Evolutionary conservation across 1,140 invertebrate genomes (phyloP).

Genomic region (Catajapyx aquilonaris): DNA sequence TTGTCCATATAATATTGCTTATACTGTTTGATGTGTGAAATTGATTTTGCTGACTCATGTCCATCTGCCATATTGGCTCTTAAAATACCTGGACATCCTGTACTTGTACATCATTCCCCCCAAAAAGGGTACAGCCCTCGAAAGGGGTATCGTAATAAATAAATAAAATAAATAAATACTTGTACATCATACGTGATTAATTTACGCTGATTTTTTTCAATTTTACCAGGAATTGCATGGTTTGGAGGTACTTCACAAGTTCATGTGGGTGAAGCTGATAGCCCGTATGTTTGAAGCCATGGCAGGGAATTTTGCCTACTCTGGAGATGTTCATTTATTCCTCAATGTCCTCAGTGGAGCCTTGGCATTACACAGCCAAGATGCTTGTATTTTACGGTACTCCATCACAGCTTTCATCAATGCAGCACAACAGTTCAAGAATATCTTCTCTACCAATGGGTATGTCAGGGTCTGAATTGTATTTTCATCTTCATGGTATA

Average conservation of each 20-base stretch:
- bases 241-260: constrained; percentile 91
- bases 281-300: constrained; percentile 96
- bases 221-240: constrained; percentile 57
- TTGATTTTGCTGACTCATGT: too few species aligned
- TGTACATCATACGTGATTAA: too few species aligned
- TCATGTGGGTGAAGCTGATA: constrained; percentile 93
- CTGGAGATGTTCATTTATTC: constrained; percentile 91
- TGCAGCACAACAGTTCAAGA: constrained; percentile 94
- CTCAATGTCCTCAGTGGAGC: constrained; percentile 95
- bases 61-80: too few species aligned
- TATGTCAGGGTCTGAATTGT: too few species aligned
- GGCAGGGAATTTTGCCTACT: constrained; percentile 94
- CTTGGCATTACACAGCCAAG: constrained; percentile 89
- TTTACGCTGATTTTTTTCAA: background rate
- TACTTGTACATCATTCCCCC: too few species aligned
- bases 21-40: too few species aligned
- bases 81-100: too few species aligned
- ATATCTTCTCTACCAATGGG: constrained; percentile 96
- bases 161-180: background rate
- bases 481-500: background rate
- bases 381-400: constrained; percentile 82
- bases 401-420: constrained; percentile 95
- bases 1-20: too few species aligned
- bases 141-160: too few species aligned
- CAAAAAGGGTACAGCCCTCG: too few species aligned